Evolutionary conservation across 2,888 invertebrate species (phyloP).

Genomic region (Tromatobia lineatoria): DNA sequence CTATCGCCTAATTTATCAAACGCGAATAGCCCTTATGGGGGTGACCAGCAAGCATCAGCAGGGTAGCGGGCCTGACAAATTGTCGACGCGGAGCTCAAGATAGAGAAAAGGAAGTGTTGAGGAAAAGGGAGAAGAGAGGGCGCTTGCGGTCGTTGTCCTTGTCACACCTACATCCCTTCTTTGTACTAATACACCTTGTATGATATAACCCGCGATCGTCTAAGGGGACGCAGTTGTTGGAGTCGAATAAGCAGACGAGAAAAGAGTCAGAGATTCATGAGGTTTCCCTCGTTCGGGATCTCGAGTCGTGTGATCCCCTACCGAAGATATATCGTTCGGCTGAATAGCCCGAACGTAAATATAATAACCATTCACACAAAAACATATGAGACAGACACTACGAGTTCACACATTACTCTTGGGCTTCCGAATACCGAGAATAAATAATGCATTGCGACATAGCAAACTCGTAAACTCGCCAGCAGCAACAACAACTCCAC

Average conservation of each 20-base stretch:
- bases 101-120: constrained; percentile 74
- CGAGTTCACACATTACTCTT: constrained; percentile 66
- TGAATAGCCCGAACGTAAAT: constrained; percentile 29
- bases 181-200: constrained; percentile 27
- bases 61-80: constrained; percentile 67
- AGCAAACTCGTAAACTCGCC: constrained; percentile 25
- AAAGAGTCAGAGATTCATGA: constrained; percentile 51
- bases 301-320: constrained; percentile 38
- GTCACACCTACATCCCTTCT: constrained; percentile 43
- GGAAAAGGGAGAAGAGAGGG: constrained; percentile 36
- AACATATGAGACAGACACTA: constrained; percentile 50
- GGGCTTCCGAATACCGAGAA: constrained; percentile 36
- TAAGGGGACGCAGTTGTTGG: constrained; percentile 31
- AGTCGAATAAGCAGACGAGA: constrained; percentile 41
- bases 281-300: constrained; percentile 33
- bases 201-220: constrained; percentile 21
- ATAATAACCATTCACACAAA: constrained; percentile 8
- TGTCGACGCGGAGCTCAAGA: constrained; percentile 70
- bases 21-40: constrained; percentile 73
- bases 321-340: constrained; percentile 62
- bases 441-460: constrained; percentile 70
- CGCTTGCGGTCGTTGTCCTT: constrained; percentile 33
- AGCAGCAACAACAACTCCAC: constrained; percentile 43
- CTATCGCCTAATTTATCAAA: constrained; percentile 84
- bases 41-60: constrained; percentile 60